Conservation (phyloP, 2,888 invertebrate species). For the Coecobrya sp. region DNA sequence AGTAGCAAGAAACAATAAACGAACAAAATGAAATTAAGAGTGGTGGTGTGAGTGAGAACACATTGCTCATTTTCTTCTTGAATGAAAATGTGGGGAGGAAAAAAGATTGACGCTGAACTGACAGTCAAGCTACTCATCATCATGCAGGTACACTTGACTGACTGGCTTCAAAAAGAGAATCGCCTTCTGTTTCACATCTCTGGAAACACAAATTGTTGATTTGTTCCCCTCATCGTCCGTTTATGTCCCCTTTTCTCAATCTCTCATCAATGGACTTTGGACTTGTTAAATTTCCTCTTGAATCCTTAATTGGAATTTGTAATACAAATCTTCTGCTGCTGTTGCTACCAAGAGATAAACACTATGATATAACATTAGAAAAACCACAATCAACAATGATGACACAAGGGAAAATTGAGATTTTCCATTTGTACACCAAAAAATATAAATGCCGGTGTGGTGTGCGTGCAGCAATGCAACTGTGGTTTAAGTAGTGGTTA, state of each 20-base stretch:
- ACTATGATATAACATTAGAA: background rate
- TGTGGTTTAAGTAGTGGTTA: background rate
- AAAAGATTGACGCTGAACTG: background rate
- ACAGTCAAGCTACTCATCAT: background rate
- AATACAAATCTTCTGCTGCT: background rate
- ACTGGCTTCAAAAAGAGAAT: background rate
- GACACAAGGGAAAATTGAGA: slow-evolving; percentile 40
- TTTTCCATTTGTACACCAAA: slow-evolving; percentile 12
- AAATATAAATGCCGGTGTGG: background rate
- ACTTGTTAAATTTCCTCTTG: slow-evolving; percentile 22
- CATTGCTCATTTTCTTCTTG: slow-evolving; percentile 41
- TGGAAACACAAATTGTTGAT: background rate
- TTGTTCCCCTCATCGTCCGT: background rate
- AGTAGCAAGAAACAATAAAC: background rate
- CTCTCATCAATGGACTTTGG: background rate
- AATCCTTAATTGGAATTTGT: slow-evolving; percentile 38
- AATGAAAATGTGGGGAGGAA: background rate
- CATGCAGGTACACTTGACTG: background rate
- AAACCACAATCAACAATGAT: slow-evolving; percentile 35
- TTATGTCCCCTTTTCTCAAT: background rate
- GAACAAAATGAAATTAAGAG: background rate
- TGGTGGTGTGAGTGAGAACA: slow-evolving; percentile 38
- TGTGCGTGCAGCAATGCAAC: too few relatives aligned
- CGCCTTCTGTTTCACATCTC: slow-evolving; percentile 35
- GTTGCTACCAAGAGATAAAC: background rate